Conservation (phyloP, 2,797 vertebrate genomes). For the Tragopan temminckii region DNA sequence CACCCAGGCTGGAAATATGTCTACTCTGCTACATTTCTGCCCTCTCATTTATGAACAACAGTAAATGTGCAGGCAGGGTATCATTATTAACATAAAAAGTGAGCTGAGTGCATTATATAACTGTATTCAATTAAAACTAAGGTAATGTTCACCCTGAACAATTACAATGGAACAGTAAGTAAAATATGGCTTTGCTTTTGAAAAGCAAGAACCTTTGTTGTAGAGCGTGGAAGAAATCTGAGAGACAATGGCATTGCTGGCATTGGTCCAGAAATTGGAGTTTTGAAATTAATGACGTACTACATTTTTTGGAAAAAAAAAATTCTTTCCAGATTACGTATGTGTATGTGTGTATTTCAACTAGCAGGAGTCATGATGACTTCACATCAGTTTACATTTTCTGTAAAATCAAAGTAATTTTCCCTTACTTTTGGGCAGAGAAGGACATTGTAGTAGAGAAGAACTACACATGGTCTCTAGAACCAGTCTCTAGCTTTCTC, state of each 20-base stretch:
- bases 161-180: background rate
- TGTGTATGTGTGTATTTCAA: background rate
- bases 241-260: background rate
- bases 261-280: background rate
- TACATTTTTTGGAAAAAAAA: background rate
- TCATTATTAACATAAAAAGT: too few species aligned
- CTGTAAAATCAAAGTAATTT: background rate
- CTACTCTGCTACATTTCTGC: too few species aligned
- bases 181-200: background rate
- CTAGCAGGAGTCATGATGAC: background rate
- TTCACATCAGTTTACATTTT: background rate
- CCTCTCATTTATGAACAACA: too few species aligned
- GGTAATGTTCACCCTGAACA: too few species aligned
- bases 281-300: background rate
- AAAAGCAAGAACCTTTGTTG: background rate
- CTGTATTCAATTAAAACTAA: too few species aligned
- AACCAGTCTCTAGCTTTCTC: background rate
- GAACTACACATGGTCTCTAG: background rate
- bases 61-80: too few species aligned
- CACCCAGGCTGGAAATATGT: too few species aligned
- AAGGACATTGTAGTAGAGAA: accelerated
- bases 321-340: too few species aligned
- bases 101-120: too few species aligned
- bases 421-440: background rate
- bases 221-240: background rate